Conservation (phyloP, 2,888 invertebrate species). For the Patella ulyssiponensis region DNA sequence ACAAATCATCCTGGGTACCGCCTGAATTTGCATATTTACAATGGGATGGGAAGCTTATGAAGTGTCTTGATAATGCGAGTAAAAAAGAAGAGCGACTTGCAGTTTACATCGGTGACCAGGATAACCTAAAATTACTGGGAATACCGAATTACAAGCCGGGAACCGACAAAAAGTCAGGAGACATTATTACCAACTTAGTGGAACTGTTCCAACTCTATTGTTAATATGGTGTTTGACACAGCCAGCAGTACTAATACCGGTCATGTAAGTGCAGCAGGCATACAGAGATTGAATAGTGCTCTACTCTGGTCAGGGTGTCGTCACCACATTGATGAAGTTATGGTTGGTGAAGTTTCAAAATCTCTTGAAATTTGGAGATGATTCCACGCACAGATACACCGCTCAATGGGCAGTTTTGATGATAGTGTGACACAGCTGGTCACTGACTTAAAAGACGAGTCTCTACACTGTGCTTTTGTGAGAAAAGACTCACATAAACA, state of each 20-base stretch:
- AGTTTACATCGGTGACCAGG: not conserved
- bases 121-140: not conserved
- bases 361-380: not conserved
- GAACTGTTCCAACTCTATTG: not conserved
- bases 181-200: not conserved
- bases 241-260: not conserved
- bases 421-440: not conserved
- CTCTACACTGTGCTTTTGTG: too few relatives aligned
- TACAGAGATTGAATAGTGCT: not conserved
- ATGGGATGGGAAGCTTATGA: not conserved
- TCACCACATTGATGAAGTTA: not conserved
- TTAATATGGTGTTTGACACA: not conserved
- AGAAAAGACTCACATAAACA: too few relatives aligned
- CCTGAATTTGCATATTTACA: not conserved
- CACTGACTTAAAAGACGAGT: too few relatives aligned
- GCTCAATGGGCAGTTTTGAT: not conserved
- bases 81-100: not conserved
- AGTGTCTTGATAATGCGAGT: not conserved
- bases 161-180: constrained; percentile 5
- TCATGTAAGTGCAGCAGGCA: not conserved
- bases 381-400: not conserved
- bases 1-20: not conserved
- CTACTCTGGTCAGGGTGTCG: not conserved
- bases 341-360: not conserved
- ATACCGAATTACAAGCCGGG: not conserved